Evolutionary conservation across 2,888 invertebrate species (phyloP), one percentile per base, ranked within the genome.

Genomic region (Seira musarum): DNA sequence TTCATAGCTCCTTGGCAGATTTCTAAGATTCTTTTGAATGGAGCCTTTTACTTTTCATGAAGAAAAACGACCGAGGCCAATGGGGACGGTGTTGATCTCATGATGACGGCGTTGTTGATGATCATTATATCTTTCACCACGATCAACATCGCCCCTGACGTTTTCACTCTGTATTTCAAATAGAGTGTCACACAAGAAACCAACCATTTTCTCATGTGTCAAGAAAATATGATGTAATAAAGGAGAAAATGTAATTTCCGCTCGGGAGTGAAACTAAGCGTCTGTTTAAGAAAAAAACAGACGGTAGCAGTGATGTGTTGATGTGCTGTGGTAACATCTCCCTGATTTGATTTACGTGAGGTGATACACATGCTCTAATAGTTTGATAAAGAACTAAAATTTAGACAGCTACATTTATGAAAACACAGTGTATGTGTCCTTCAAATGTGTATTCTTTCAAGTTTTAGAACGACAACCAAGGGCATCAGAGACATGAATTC

Each of bases 211-310:
- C 40, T 57, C 69, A 22, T 64, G 53, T 69, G 69, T 69, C 76
- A 69, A 19, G 76, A 25, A 46, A 72, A 63, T 30, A 49, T 10
- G 57, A 69, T 64, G 46, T 76, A 76, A 69, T 69, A 69, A 53
- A 46, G 15, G 76, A 69, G 76, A 76, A 76, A 76, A 76, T 76
- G 76, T 64, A 76, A 76, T 76, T 76, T 76, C 76, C 76, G 76
- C 46, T 66, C 17, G n/a, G 17, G 15, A 40, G 24, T 25, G 46
- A 71, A 70, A 70, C 49, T 30, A 40, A 46, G 25, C 71, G 63
- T 63, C 46, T 46, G 35, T 64, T 63, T 68, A 35, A 63, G 63
- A 63, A 63, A 21, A 22, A 63, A 24, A 24, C 15, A 63, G 63
- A 24, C 21, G 24, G 10, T 15, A 24, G 2, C 22, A 63, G 24